A percentile compares a stretch with the other conserved stretches of the same genome.
Evolutionary conservation across 2,888 invertebrate genomes (phyloP).

Genomic region (Monoplex corrugatus): DNA sequence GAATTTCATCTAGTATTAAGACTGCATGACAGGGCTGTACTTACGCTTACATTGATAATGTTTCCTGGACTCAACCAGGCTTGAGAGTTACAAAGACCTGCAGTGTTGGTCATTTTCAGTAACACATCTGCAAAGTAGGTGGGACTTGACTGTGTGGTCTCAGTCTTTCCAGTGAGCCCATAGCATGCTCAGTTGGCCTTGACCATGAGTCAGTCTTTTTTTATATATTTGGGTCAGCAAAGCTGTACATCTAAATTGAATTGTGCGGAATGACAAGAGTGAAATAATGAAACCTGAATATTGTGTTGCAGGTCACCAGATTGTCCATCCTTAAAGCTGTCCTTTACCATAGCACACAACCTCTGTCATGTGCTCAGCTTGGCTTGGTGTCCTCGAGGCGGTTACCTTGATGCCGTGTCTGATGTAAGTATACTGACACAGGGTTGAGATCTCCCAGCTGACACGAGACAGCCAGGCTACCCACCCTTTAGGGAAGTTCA

Average conservation of each 20-base stretch:
- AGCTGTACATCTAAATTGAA: not conserved
- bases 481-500: too few species aligned
- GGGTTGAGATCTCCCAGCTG: too few species aligned
- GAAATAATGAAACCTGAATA: not conserved
- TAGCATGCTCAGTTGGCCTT: not conserved
- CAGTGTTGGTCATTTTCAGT: too few species aligned
- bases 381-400: conserved; percentile 49
- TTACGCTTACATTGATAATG: too few species aligned
- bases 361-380: conserved; percentile 39
- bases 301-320: conserved; percentile 18
- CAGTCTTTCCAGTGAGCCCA: not conserved
- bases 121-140: too few species aligned
- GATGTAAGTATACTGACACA: not conserved
- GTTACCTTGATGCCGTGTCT: not conserved
- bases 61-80: too few species aligned
- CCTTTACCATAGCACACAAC: conserved; percentile 47
- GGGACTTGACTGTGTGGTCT: not conserved
- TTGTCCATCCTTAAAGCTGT: not conserved
- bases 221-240: not conserved
- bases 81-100: too few species aligned
- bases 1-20: too few species aligned
- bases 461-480: too few species aligned
- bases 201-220: not conserved
- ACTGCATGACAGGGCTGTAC: too few species aligned
- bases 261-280: not conserved